These are phyloP conservation scores for Strigamia crassipes DNA, from an alignment of 2,888 invertebrate species.

Conservation along the genomic window DNA sequence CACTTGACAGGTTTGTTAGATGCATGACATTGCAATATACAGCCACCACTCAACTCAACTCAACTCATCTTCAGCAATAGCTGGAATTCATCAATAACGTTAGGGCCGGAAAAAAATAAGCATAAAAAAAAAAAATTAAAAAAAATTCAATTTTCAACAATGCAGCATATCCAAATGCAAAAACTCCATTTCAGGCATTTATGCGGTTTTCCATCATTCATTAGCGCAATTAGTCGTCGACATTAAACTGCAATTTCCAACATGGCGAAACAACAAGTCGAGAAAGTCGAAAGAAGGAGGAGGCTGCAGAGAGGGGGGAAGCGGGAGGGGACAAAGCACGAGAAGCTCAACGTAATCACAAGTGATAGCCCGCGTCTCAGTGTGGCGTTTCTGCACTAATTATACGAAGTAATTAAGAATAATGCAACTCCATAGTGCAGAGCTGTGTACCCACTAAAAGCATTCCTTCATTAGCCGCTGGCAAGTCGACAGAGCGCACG, in stretches of 20 bases:
- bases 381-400: slow-evolving; percentile 38
- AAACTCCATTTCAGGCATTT: not conserved
- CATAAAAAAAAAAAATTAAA: not conserved
- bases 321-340: slow-evolving; percentile 18
- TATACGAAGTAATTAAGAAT: slow-evolving; percentile 43
- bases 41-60: not conserved
- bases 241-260: slow-evolving; percentile 28
- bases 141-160: not conserved
- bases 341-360: slow-evolving; percentile 36
- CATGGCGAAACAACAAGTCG: slow-evolving; percentile 33
- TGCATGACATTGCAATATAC: slow-evolving; percentile 29
- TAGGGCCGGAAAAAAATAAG: not conserved
- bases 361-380: slow-evolving; percentile 43
- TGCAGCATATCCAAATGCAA: not conserved
- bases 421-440: slow-evolving; percentile 44
- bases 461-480: slow-evolving; percentile 39
- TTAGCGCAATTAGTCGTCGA: slow-evolving; percentile 25
- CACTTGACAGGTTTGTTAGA: slow-evolving; percentile 32
- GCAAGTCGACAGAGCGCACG: slow-evolving; percentile 41
- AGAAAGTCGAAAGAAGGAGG: not conserved
- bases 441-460: slow-evolving; percentile 43
- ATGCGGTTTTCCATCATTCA: slow-evolving; percentile 22
- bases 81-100: slow-evolving; percentile 1
- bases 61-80: slow-evolving; percentile 4
- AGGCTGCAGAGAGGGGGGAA: not conserved